Conservation (phyloP, 1,140 invertebrate species). For the Ooceraea biroi region DNA sequence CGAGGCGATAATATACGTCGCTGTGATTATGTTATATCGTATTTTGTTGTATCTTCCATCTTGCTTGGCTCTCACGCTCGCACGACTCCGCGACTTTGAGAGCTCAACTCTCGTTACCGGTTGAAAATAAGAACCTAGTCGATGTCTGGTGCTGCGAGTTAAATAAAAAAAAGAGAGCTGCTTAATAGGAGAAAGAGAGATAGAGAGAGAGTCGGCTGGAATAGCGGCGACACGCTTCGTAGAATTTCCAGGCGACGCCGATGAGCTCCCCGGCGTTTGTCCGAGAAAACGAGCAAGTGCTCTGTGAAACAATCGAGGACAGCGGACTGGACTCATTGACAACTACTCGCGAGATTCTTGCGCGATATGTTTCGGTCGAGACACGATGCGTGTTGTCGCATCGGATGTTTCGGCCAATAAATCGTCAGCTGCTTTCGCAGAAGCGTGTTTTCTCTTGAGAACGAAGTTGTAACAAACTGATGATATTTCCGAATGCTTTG, state of each 20-base stretch:
- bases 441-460: too few relatives aligned
- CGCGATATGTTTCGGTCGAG: background rate
- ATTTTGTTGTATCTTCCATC: conserved; percentile 50
- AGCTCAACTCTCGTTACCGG: conserved; percentile 76
- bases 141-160: conserved; percentile 71
- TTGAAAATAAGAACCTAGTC: conserved; percentile 71
- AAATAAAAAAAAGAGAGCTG: conserved; percentile 1
- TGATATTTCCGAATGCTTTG: too few relatives aligned
- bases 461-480: too few relatives aligned
- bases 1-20: conserved; percentile 7
- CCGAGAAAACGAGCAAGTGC: conserved; percentile 5
- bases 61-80: conserved; percentile 67
- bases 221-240: conserved; percentile 65
- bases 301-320: conserved; percentile 37
- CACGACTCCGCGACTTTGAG: conserved; percentile 42
- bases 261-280: background rate
- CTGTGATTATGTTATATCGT: conserved; percentile 34
- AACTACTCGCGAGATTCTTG: conserved; percentile 14
- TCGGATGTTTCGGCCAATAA: too few relatives aligned
- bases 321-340: conserved; percentile 51
- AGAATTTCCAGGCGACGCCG: conserved; percentile 62
- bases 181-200: conserved; percentile 18
- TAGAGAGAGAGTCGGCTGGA: conserved; percentile 28
- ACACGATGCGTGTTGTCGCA: too few relatives aligned
- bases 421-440: too few relatives aligned